A percentile compares a stretch with the other conserved stretches of the same genome.
These are phyloP conservation scores for Eidolon helvum DNA, from an alignment of 2,113 vertebrate genomes.

Conservation along the genomic window DNA sequence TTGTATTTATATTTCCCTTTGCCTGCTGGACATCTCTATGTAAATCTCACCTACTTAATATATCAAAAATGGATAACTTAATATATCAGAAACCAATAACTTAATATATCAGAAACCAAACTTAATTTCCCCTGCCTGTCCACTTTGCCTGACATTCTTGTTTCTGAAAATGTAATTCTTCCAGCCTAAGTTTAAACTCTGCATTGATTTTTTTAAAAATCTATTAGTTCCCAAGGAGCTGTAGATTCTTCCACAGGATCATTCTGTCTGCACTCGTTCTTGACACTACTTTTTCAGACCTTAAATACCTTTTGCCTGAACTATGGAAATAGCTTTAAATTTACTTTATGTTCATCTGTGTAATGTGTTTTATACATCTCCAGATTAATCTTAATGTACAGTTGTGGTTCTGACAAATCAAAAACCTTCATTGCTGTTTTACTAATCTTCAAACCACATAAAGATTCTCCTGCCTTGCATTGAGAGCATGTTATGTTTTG, in stretches of 20 bases:
- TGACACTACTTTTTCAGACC: neutral
- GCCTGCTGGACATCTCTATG: neutral
- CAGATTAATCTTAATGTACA: neutral
- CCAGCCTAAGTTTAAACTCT: neutral
- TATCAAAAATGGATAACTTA: neutral
- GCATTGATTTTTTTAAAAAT: neutral
- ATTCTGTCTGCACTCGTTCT: neutral
- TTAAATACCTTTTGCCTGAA: neutral
- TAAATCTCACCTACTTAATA: neutral
- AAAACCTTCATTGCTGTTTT: neutral
- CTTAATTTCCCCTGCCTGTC: neutral
- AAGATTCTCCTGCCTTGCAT: neutral
- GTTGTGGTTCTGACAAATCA: neutral
- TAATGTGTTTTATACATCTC: neutral
- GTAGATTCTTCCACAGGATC: neutral
- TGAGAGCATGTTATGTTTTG: neutral
- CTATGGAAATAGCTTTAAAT: neutral
- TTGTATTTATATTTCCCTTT: constrained; percentile 14
- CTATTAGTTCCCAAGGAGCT: neutral
- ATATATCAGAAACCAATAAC: neutral
- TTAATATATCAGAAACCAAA: neutral
- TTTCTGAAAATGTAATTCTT: neutral
- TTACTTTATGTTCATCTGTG: neutral
- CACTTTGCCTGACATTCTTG: neutral
- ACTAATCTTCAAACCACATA: neutral